phyloP scores from a whole-genome alignment of 2,113 vertebrate genomes.

The Eidolon helvum region DNA sequence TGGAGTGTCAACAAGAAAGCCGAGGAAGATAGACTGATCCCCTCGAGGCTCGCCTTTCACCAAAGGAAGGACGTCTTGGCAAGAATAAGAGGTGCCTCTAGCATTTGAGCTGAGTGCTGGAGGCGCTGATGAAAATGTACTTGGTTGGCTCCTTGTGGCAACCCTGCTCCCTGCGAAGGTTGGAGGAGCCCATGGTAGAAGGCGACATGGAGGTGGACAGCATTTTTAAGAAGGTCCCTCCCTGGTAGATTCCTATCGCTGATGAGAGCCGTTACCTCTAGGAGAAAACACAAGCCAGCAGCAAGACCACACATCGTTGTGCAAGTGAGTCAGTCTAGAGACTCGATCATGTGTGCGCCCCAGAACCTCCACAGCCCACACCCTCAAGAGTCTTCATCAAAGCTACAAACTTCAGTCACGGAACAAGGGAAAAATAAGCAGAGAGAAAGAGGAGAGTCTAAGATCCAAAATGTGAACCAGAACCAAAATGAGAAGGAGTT shows the following conservation, averaged over 20 bases:
- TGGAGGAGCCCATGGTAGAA: not conserved
- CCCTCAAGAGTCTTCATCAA: not conserved
- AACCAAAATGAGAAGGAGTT: not conserved
- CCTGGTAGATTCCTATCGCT: not conserved
- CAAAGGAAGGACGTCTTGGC: slow-evolving; percentile 44
- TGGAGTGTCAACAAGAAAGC: slow-evolving; percentile 76
- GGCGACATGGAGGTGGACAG: not conserved
- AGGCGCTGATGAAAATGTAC: not conserved
- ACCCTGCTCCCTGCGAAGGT: not conserved
- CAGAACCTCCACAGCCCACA: accelerated
- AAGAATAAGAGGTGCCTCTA: not conserved
- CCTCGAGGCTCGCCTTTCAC: slow-evolving; percentile 49
- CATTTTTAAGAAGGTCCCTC: not conserved
- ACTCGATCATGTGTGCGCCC: accelerated
- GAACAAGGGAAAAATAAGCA: not conserved
- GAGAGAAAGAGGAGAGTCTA: not conserved
- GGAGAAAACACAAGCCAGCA: not conserved
- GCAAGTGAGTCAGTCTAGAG: not conserved
- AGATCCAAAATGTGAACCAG: not conserved
- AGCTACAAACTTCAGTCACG: not conserved
- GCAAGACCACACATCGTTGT: not conserved
- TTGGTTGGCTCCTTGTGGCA: not conserved
- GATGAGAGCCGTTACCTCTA: not conserved
- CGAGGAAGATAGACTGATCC: slow-evolving; percentile 67
- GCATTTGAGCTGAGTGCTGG: not conserved